phyloP scores from a whole-genome alignment of 2,113 vertebrate genomes.

The Asarcornis scutulata region DNA sequence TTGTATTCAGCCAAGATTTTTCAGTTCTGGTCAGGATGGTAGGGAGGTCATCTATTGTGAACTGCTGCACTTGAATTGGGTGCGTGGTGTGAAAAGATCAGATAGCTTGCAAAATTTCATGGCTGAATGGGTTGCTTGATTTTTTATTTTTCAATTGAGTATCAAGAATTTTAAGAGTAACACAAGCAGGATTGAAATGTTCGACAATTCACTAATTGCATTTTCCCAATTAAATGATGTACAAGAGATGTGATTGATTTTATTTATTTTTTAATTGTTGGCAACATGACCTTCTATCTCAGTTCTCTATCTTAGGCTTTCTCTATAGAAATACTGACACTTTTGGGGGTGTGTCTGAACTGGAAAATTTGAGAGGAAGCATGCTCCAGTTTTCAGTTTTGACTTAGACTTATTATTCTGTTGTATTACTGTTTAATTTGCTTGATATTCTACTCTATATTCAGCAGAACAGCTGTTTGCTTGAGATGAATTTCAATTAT shows the following conservation, averaged over 20 bases:
- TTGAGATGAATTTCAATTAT: conserved; percentile 73
- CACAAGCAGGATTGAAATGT: conserved; percentile 1
- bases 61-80: background rate
- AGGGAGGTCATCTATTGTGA: background rate
- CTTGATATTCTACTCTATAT: conserved; percentile 63
- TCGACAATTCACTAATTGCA: background rate
- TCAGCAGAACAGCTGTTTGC: conserved; percentile 55
- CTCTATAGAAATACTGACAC: background rate
- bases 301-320: conserved; percentile 1
- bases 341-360: background rate
- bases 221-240: conserved; percentile 35
- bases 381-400: conserved; percentile 11
- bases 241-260: background rate
- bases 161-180: conserved; percentile 14
- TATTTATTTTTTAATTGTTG: background rate
- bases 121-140: conserved; percentile 5
- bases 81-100: background rate
- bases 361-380: conserved; percentile 10
- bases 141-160: background rate
- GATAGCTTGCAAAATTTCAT: background rate
- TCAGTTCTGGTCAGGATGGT: background rate
- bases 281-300: background rate
- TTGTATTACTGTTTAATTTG: conserved; percentile 61
- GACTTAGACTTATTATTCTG: conserved; percentile 45
- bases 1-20: background rate